Percentiles rank a stretch among this genome's conserved stretches.
Evolutionary conservation across 2,113 vertebrate genomes (phyloP).

Genomic region (Calyptomena viridis): DNA sequence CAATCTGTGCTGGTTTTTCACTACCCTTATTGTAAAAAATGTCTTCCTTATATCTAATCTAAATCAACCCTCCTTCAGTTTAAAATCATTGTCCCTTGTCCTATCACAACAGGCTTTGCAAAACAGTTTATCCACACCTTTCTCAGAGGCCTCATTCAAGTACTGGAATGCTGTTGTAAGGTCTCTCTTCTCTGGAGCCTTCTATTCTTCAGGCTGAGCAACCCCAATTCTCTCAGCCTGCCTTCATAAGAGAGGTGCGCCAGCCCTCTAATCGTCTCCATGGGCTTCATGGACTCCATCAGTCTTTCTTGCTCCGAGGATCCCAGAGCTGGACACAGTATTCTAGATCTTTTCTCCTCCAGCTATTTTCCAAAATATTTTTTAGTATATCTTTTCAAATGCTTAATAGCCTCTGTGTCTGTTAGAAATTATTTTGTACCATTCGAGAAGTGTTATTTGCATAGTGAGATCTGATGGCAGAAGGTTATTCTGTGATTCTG

Average conservation of each 20-base stretch:
- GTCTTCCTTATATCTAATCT: neutral
- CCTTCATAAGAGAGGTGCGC: neutral
- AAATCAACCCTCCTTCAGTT: neutral
- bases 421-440: neutral
- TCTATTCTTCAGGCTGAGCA: neutral
- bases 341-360: neutral
- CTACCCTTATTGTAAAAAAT: neutral
- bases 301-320: too few species aligned
- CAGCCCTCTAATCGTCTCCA: neutral
- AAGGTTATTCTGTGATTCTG: too few species aligned
- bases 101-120: neutral
- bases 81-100: neutral
- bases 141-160: neutral
- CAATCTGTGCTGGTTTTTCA: rapidly evolving
- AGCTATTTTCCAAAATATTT: neutral
- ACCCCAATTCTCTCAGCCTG: neutral
- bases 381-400: neutral
- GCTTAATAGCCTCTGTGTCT: neutral
- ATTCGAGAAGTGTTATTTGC: neutral
- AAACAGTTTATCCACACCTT: neutral
- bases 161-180: neutral
- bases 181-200: rapidly evolving
- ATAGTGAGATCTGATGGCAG: neutral
- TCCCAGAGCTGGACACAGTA: rapidly evolving
- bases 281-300: neutral